These are phyloP conservation scores for Melinaea marsaeus DNA, from an alignment of 2,888 invertebrate genomes.

Conservation along the genomic window DNA sequence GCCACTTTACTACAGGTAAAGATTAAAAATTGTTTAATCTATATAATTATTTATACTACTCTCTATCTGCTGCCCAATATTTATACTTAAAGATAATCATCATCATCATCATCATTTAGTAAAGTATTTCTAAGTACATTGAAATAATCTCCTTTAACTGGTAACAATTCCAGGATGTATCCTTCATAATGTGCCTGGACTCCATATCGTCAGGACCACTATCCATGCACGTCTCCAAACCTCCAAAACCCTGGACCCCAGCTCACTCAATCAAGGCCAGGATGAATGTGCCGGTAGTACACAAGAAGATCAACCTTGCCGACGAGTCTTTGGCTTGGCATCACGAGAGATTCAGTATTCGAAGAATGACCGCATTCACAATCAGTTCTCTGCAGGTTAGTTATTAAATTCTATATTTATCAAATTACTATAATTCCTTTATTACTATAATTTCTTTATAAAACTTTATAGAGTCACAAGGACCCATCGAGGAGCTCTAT, in stretches of 20 bases:
- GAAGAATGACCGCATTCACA: conserved; percentile 94
- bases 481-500: conserved; percentile 80
- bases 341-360: conserved; percentile 97
- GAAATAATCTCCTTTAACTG: not conserved
- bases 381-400: conserved; percentile 84
- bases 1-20: conserved; percentile 84
- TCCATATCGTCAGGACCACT: conserved; percentile 83
- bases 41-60: not conserved
- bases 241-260: conserved; percentile 90
- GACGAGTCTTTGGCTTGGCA: conserved; percentile 97
- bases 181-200: conserved; percentile 94
- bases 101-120: too few species aligned
- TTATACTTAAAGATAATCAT: too few species aligned
- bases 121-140: too few species aligned
- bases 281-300: conserved; percentile 80
- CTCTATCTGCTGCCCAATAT: too few species aligned
- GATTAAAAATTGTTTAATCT: not conserved
- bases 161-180: conserved; percentile 81
- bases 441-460: not conserved
- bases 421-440: not conserved
- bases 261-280: conserved; percentile 81
- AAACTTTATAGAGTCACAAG: conserved; percentile 76
- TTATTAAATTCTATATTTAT: not conserved
- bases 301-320: conserved; percentile 98
- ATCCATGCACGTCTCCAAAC: conserved; percentile 96